Base-by-base conservation (phyloP, 92 coral and sea anemone species). In the Parazoanthus darwini region DNA sequence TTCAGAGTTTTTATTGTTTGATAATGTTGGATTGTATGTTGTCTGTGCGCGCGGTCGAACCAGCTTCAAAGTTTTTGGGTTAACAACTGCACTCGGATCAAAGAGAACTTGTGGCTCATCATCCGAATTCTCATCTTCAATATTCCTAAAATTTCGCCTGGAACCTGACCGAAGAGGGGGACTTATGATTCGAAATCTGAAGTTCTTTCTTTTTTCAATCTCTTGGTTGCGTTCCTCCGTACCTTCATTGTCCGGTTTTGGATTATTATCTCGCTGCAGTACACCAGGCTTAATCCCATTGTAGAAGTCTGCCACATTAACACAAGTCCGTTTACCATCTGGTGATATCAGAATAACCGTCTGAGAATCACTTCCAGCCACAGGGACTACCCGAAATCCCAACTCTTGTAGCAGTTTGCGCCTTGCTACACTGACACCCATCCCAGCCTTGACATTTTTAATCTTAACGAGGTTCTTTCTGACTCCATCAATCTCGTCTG, bases 401-500 rank as follows among this genome's bases (percentile, higher is more conserved):
- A 90, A 86, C 37, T 93, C 93, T 3, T 93, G 93, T 33, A 94
- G 90, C 35, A 94, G 89, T 75, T 91, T 94, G 42, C 98, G 77
- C 36, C 98, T 91, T 54, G 92, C 95, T 29, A 93, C 96, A 46
- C 98, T 94, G 8, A 94, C 80, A 7, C 94, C 96, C 20, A 88
- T 73, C 58, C 89, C 94, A 18, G 89, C 90, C 85, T 93, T 93
- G 20, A 94, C 92, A 36, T 85, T 90, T 65, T 93, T 94, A 29
- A 94, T 91, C 58, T 88, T 92, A 76, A 42, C 84, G 48, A 94
- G 87, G 80, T 91, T 95, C 82, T 93, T 92, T 8, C 93, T 92
- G 50, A 95, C 94, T 5, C 94, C 96, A 82, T 93, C 96, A 44
- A 95, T 95, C 85, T 95, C 96, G 82, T 95, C 96, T 63, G 96